A percentile compares a stretch with the other conserved stretches of the same genome.
phyloP scores from a whole-genome alignment of 2,888 invertebrate species.

The Seira musarum region DNA sequence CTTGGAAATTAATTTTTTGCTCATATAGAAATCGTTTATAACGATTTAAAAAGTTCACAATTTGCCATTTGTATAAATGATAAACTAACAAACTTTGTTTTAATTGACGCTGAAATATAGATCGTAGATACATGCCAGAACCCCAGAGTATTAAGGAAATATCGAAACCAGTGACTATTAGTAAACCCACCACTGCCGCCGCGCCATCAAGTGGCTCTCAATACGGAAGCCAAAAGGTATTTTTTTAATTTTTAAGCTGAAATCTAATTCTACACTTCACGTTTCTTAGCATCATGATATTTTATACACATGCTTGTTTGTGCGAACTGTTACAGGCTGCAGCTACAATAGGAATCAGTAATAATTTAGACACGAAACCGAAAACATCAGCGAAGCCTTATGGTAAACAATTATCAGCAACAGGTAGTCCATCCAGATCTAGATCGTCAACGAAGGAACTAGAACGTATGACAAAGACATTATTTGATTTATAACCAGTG shows the following conservation, averaged over 20 bases:
- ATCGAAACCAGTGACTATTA: constrained; percentile 76
- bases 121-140: constrained; percentile 87
- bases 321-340: constrained; percentile 70
- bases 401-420: constrained; percentile 80
- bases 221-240: constrained; percentile 69
- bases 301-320: no score
- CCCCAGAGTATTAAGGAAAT: constrained; percentile 86
- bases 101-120: no score
- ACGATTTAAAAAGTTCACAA: no score
- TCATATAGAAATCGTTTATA: no score
- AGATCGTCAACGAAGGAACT: constrained; percentile 92
- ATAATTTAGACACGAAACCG: constrained; percentile 67
- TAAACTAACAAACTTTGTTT: no score
- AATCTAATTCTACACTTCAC: not conserved
- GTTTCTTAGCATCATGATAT: no score
- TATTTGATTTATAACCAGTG: constrained; percentile 22
- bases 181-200: constrained; percentile 76
- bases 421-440: constrained; percentile 88
- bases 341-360: constrained; percentile 70
- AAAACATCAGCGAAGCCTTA: constrained; percentile 74
- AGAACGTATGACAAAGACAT: constrained; percentile 84
- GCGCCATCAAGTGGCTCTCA: constrained; percentile 62
- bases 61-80: no score
- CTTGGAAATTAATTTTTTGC: no score
- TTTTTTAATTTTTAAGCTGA: constrained; percentile 3